These are phyloP conservation scores for Myoxocephalus aenaeus DNA, from an alignment of 2,797 vertebrate genomes.

Conservation along the genomic window DNA sequence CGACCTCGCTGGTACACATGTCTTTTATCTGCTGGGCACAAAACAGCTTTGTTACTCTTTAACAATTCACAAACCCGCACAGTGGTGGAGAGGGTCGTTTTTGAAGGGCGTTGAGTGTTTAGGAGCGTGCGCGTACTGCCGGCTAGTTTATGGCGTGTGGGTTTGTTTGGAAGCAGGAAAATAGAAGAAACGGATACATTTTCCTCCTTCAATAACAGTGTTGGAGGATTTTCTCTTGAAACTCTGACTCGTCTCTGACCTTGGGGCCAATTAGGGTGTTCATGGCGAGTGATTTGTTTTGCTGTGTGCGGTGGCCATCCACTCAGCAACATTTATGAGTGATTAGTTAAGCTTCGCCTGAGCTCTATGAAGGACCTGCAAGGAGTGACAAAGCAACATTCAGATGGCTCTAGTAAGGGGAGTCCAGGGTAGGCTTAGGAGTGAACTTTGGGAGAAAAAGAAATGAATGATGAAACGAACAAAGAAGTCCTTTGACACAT, in stretches of 20 bases:
- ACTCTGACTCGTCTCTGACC: conserved; percentile 62
- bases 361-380: conserved; percentile 74
- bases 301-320: conserved; percentile 64
- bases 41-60: conserved; percentile 85
- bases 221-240: conserved; percentile 26
- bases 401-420: conserved; percentile 66
- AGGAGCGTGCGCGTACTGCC: conserved; percentile 12
- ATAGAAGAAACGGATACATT: conserved; percentile 32
- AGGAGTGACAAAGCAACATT: conserved; percentile 80
- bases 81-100: conserved; percentile 35
- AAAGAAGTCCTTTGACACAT: conserved; percentile 76
- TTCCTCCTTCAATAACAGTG: conserved; percentile 5
- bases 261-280: conserved; percentile 74
- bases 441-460: conserved; percentile 69
- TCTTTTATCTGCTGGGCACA: conserved; percentile 80
- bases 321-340: conserved; percentile 81
- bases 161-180: conserved; percentile 31
- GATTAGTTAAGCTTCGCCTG: conserved; percentile 82
- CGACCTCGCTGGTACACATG: conserved; percentile 81
- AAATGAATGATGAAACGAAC: conserved; percentile 74
- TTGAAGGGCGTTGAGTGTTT: conserved; percentile 12
- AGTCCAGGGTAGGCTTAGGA: conserved; percentile 73
- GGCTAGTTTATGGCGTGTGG: conserved; percentile 8
- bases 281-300: conserved; percentile 74
- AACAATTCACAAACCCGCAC: conserved; percentile 75